phyloP scores from a whole-genome alignment of 2,888 invertebrate genomes.

The Geotrupes spiniger region DNA sequence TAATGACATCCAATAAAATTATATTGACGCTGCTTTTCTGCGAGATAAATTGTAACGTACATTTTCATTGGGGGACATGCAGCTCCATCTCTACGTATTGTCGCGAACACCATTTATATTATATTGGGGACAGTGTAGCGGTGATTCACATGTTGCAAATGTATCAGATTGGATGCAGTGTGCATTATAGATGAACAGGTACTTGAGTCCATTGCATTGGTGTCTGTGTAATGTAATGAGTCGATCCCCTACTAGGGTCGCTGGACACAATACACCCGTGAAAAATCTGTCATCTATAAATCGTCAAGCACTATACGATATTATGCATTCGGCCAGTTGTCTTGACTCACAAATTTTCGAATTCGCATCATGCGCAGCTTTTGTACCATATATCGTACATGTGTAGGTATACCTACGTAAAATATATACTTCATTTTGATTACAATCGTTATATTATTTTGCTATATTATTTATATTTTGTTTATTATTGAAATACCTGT shows the following conservation, averaged over 20 bases:
- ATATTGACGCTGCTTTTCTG: too few relatives aligned
- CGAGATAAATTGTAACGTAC: too few relatives aligned
- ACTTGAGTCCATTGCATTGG: constrained; percentile 43
- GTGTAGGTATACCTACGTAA: too few relatives aligned
- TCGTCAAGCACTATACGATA: constrained; percentile 30
- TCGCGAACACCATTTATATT: constrained; percentile 3
- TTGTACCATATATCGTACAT: too few relatives aligned
- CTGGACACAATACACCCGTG: constrained; percentile 36
- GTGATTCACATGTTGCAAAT: constrained; percentile 45
- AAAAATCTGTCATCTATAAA: constrained; percentile 45
- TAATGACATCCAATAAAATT: too few relatives aligned
- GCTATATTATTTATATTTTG: too few relatives aligned
- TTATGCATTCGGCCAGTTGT: constrained; percentile 11
- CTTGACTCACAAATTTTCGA: background rate
- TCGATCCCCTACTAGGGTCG: constrained; percentile 31
- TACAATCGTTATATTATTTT: too few relatives aligned
- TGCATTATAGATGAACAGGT: constrained; percentile 51
- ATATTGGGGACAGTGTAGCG: constrained; percentile 4
- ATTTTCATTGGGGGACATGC: background rate
- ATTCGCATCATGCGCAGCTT: too few relatives aligned
- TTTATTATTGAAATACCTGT: too few relatives aligned
- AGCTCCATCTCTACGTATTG: constrained; percentile 10
- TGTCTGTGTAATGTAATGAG: constrained; percentile 38
- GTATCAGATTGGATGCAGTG: constrained; percentile 45
- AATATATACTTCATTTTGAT: too few relatives aligned